Conservation (phyloP, 2,113 vertebrate genomes). For the Bungarus multicinctus region DNA sequence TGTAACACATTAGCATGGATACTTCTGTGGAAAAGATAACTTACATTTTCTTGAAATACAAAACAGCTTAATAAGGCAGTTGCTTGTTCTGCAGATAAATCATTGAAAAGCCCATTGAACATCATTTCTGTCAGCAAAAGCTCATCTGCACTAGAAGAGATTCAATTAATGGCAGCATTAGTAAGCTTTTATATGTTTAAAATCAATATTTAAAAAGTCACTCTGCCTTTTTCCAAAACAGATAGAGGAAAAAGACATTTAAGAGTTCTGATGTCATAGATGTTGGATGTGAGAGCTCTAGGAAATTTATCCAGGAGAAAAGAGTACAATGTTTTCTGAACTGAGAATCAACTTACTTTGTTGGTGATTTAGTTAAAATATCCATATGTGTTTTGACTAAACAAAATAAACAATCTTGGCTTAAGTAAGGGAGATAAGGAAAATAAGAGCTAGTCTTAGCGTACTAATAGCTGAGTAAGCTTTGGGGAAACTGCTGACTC, state of each 20-base stretch:
- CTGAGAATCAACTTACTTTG: background rate
- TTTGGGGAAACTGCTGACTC: background rate
- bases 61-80: slow-evolving; percentile 94
- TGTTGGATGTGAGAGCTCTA: background rate
- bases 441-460: background rate
- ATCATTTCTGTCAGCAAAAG: slow-evolving; percentile 97
- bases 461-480: background rate
- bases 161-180: background rate
- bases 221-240: background rate
- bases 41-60: slow-evolving; percentile 98
- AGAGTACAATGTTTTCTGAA: slow-evolving; percentile 11
- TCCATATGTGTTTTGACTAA: background rate
- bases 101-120: slow-evolving; percentile 97
- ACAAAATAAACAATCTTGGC: background rate
- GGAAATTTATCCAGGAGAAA: slow-evolving; percentile 1
- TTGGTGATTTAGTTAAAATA: background rate
- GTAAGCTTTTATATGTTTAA: background rate
- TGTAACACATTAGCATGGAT: background rate
- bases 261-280: background rate
- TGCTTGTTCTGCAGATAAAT: slow-evolving; percentile 89
- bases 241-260: background rate
- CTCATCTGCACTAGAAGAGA: slow-evolving; percentile 84
- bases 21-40: slow-evolving; percentile 12
- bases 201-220: slow-evolving; percentile 7
- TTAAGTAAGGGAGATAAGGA: slow-evolving; percentile 12